Evolutionary conservation across 64 coral and sea anemone genomes (phyloP), one percentile per base, ranked within the genome.

Genomic region (Platygyra sinensis): DNA sequence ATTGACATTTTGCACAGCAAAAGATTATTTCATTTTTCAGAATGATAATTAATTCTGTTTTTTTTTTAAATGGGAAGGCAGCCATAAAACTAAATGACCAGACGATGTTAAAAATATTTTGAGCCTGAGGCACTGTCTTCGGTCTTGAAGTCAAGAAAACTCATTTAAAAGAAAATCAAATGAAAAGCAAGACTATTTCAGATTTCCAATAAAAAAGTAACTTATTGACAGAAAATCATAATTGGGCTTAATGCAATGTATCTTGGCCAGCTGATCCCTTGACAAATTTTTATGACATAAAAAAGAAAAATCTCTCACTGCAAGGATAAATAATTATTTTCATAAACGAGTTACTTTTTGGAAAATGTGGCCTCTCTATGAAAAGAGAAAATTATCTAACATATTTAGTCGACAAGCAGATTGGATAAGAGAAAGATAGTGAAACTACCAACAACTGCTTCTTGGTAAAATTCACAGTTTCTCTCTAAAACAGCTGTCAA

Each of bases 321-420:
- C 27, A 32, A 20, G 62, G 36, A 72, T 50, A 62, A 52, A 85
- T 85, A 84, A 63, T 84, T 71, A 85, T 85, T 71, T 71, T 85
- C 2, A 51, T n/a, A 85, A 64, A 71, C 49, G 33, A 16, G 62
- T n/a, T 85, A 63, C n/a, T 85, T 85, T 85, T 71, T 72, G 63
- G 62, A 72, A 85, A 85, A 85, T 51, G 63, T 71, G 63, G 27
- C 24, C 62, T 72, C 46, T 85, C 50, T 17, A 13, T 12, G 46
- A n/a, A 31, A 85, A 85, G 50, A 22, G 69, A 84, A 84, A n/a
- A 84, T 69, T 69, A 83, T 46, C 22, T 28, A 1, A 60, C 12
- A 85, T 39, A 61, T 80, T 31, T 16, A 36, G 54, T 6, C 0
- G 16, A 19, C 16, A 22, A 51, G 5, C 8, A 85, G 38, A 85